Base-by-base conservation (phyloP, 2,797 vertebrate species). In the Acrocephalus scirpaceus region DNA sequence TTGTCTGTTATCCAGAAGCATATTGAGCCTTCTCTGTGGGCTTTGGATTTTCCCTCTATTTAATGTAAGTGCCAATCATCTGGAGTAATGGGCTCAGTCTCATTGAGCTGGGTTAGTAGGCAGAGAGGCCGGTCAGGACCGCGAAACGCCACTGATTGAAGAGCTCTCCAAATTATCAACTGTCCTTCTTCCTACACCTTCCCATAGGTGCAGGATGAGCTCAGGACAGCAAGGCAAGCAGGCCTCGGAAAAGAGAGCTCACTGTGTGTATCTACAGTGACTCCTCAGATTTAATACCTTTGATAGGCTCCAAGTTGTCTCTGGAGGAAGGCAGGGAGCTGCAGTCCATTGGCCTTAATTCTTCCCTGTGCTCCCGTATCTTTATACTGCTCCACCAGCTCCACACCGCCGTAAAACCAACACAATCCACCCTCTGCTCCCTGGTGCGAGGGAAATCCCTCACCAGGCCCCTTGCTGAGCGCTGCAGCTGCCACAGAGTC, bases 331-430 rank as follows among this genome's bases (percentile, higher is more conserved):
- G 64, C 69, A 85, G 65, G 80, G 67, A 86, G 91, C 80, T 92
- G 83, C 91, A 95, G 87, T 66, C 82, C 88, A 86, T 93, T 94
- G 91, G 92, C 85, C 94, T 94, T 94, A 93, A 96, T 96, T 91
- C 88, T 89, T 96, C 93, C 90, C 94, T 32, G 29, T 34, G 75
- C 86, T 96, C 76, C 88, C 9, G 2, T 93, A 91, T 74, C 65
- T 83, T 82, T 91, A 51, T 77, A 50, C 26, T 56, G 75, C 82
- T 95, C 70, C 77, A 62, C 32, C 76, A 75, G 72, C 78, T 91
- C 74, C 44, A 32, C 48, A 2, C 36, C 0, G 4, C 89, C 0
- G 2, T 86, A 92, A 95, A 95, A 34, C 56, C 87, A 92, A 66
- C 60, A 60, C 56, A 76, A 51, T n/a, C 71, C 83, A 20, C 78